Evolutionary conservation across 2,113 vertebrate genomes (phyloP), one percentile per base, ranked within the genome.

Genomic region (Chrysochloris asiatica): DNA sequence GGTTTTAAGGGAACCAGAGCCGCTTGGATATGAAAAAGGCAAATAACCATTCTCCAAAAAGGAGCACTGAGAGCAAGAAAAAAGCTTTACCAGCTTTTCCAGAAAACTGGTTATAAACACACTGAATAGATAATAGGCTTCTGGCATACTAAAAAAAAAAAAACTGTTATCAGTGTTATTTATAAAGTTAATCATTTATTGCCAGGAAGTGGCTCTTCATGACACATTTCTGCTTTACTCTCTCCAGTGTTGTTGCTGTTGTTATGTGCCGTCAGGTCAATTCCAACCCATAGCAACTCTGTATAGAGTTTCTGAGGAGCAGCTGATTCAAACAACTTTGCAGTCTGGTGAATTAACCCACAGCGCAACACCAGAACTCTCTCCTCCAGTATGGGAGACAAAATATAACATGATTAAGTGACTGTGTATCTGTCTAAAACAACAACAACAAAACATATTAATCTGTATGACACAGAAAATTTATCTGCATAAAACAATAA

Each of bases 371-470:
- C n/a, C n/a, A n/a, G n/a, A n/a, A n/a, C n/a, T n/a, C n/a, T n/a
- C n/a, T n/a, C n/a, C n/a, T n/a, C n/a, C n/a, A 21, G 54, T 56
- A 56, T 56, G 36, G 47, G 43, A 9, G 36, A 10, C n/a, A 73
- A 72, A 67, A 87, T 93, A 11, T 83, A 76, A 22, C 50, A 83
- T 69, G 82, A 90, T 93, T 86, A 94, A 95, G 71, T 43, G 90
- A 50, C 71, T 84, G 2, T 86, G 79, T 90, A 67, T 93, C 75
- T 79, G 16, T 75, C 59, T 89, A 77, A 91, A 75, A 91, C 14
- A 84, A 59, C n/a, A n/a, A n/a, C n/a, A n/a, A n/a, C n/a, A 59
- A 89, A 91, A 73, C 36, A 0, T 79, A 33, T 87, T 50, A 85
- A 43, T 89, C 50, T 88, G 21, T 83, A 82, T 84, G 83, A 90